Evolutionary conservation across 2,797 vertebrate species (phyloP), one percentile per base, ranked within the genome.

Genomic region (Macrochelys suwanniensis): DNA sequence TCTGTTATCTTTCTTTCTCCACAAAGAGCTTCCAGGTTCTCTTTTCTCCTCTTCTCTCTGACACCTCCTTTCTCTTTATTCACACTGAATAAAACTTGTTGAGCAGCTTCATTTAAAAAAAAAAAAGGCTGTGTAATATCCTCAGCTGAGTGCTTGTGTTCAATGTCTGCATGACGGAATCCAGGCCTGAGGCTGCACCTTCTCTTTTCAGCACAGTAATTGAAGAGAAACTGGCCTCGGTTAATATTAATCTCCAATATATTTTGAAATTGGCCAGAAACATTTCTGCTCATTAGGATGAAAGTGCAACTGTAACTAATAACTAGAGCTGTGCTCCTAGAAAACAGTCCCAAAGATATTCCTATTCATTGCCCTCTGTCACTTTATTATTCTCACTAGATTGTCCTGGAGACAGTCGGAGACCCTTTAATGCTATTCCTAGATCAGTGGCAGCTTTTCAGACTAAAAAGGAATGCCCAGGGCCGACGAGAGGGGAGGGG

Each of bases 261-360:
- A 13, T 79, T 47, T 89, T 79, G 91, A 95, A 82, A 82, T 0
- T 21, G 93, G 68, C 7, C 92, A 88, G 95, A 47, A 13, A 15
- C 53, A 8, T 68, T 16, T 86, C 76, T 90, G 54, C 76, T 88
- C 90, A 95, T 90, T 47, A 50, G 87, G 57, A 50, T 42, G 77
- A 54, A 57, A 85, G 95, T 86, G n/a, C 47, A 93, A 80, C 53
- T 96, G 83, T 56, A n/a, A 85, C 59, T 77, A 86, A 65, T 51
- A 74, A 57, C 0, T 33, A 87, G 79, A 90, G 47, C 65, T 65
- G 42, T 4, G 19, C 7, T 81, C 19, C 87, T 47, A 68, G 57
- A 56, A 45, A 86, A 61, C 59, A 90, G 13, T 51, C 68, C 56
- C 65, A 85, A 76, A 57, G 61, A 19, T 42, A 0, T 4, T 16